Evolutionary conservation across 2,113 vertebrate genomes (phyloP).

Genomic region (Podiceps cristatus): DNA sequence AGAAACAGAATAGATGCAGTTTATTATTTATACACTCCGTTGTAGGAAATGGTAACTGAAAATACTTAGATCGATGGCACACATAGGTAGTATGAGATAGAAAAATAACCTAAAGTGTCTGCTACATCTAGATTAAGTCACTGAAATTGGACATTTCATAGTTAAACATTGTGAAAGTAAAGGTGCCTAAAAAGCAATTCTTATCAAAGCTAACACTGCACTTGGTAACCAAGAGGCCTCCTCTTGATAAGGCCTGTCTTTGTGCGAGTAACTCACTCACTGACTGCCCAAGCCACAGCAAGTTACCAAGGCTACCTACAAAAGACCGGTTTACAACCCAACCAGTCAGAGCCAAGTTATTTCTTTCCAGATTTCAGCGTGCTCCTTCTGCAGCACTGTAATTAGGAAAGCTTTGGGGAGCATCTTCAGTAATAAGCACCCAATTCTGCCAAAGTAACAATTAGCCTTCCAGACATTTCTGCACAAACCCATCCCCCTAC

Average conservation of each 20-base stretch:
- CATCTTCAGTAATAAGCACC: background rate
- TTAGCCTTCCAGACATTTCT: background rate
- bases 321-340: accelerated
- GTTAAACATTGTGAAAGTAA: background rate
- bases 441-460: accelerated
- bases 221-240: background rate
- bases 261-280: background rate
- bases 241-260: background rate
- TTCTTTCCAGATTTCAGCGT: background rate
- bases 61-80: background rate
- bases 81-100: background rate
- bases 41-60: background rate
- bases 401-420: background rate
- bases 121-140: background rate
- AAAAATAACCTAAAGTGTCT: background rate
- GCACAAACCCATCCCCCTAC: background rate
- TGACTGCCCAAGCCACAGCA: background rate
- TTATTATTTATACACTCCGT: background rate
- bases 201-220: background rate
- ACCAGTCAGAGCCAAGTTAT: background rate
- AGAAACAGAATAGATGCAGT: background rate
- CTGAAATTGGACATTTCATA: background rate
- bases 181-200: background rate
- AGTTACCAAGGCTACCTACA: background rate
- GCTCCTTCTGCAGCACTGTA: background rate